Evolutionary conservation across 1,140 invertebrate species (phyloP).

Genomic region (Ceratina calcarata): DNA sequence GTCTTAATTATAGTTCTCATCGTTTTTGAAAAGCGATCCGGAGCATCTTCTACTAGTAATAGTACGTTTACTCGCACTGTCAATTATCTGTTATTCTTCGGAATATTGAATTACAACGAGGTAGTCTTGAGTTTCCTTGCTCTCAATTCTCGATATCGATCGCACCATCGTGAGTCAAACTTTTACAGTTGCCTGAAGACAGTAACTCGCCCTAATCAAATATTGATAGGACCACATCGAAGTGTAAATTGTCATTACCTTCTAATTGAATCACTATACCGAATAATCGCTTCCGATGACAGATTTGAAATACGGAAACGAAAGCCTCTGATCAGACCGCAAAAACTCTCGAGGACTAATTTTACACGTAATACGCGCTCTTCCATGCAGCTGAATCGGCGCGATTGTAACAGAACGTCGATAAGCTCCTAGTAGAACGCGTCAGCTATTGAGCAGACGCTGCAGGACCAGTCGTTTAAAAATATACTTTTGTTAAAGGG

Average conservation of each 20-base stretch:
- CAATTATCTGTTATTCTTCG: not conserved
- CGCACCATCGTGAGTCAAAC: not conserved
- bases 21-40: not conserved
- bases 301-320: too few species aligned
- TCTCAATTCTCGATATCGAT: slow-evolving; percentile 5
- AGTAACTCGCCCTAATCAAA: not conserved
- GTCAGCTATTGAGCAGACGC: slow-evolving; percentile 16
- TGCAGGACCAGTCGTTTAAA: not conserved
- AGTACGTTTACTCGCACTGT: not conserved
- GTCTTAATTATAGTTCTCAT: not conserved
- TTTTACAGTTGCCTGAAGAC: not conserved
- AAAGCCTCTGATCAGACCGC: not conserved
- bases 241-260: not conserved
- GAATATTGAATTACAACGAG: not conserved
- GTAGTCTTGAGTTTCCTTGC: not conserved
- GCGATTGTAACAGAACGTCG: not conserved
- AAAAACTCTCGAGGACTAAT: slow-evolving; percentile 2
- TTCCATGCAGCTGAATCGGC: not conserved
- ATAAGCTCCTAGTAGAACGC: not conserved
- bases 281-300: too few species aligned
- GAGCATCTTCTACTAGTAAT: not conserved
- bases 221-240: not conserved
- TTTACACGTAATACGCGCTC: slow-evolving; percentile 4
- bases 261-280: not conserved
- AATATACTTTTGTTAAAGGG: not conserved